These are phyloP conservation scores for Lepisosteus oculatus DNA, from an alignment of 2,113 vertebrate species.

Conservation along the genomic window DNA sequence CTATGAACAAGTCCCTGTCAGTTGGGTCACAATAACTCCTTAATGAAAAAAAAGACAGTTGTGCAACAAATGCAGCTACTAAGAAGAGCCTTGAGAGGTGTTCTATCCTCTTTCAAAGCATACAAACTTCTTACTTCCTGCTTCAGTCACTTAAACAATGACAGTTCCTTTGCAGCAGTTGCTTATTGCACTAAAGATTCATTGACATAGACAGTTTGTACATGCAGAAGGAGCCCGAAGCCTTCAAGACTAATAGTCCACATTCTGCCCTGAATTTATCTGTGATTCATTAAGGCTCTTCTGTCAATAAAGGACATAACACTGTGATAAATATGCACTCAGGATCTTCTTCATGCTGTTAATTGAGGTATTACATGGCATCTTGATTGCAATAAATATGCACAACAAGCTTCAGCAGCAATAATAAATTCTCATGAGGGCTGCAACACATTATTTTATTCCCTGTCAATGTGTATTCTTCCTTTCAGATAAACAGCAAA, in stretches of 20 bases:
- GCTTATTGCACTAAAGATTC: background rate
- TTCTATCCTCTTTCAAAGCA: too few relatives aligned
- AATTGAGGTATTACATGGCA: slow-evolving; percentile 26
- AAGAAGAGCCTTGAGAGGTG: too few relatives aligned
- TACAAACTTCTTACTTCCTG: too few relatives aligned
- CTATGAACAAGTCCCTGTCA: too few relatives aligned
- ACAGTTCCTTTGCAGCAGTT: background rate
- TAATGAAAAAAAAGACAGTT: too few relatives aligned
- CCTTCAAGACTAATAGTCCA: slow-evolving; percentile 6
- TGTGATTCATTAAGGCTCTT: slow-evolving; percentile 9
- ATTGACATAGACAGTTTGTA: background rate
- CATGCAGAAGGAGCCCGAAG: slow-evolving; percentile 8
- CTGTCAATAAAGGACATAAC: slow-evolving; percentile 12
- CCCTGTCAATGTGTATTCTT: background rate
- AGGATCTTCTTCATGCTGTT: slow-evolving; percentile 10
- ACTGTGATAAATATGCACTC: slow-evolving; percentile 19
- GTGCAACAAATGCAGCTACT: too few relatives aligned
- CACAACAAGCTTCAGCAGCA: slow-evolving; percentile 10
- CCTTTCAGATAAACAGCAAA: background rate
- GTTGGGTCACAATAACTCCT: too few relatives aligned
- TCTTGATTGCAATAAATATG: slow-evolving; percentile 28
- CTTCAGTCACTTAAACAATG: background rate
- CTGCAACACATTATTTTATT: background rate
- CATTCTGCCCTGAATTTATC: slow-evolving; percentile 15
- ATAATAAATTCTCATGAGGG: slow-evolving; percentile 17